Percentiles rank a stretch among this genome's conserved stretches.
phyloP scores from a whole-genome alignment of 2,888 invertebrate genomes.

The Octonoba sinensis region DNA sequence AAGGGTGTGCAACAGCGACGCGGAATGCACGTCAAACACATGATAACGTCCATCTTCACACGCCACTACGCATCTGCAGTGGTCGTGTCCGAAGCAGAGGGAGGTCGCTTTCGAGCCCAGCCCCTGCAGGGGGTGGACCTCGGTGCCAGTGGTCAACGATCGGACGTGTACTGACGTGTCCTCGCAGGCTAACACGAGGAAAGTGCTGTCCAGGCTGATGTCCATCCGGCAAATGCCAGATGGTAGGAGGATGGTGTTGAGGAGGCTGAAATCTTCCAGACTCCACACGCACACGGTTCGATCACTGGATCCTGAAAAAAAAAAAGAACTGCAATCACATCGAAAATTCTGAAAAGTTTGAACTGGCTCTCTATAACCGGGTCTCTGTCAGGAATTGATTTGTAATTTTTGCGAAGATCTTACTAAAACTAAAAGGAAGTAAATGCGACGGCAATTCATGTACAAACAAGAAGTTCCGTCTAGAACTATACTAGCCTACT shows the following conservation, averaged over 20 bases:
- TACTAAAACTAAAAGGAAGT: no score
- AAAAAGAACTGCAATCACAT: not conserved
- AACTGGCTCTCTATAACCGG: no score
- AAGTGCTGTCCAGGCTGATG: conserved; percentile 89
- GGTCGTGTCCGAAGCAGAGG: conserved; percentile 84
- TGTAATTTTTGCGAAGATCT: no score
- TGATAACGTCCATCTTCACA: conserved; percentile 84
- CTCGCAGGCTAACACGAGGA: conserved; percentile 86
- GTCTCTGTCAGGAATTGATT: no score
- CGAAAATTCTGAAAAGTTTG: no score
- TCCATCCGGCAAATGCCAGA: conserved; percentile 83
- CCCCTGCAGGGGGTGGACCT: conserved; percentile 84
- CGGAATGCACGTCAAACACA: conserved; percentile 86
- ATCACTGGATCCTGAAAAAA: conserved; percentile 74
- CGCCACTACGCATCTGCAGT: conserved; percentile 84
- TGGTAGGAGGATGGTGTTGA: conserved; percentile 81
- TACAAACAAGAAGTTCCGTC: no score
- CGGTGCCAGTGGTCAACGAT: conserved; percentile 89
- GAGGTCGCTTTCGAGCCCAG: conserved; percentile 76
- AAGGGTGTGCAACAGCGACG: conserved; percentile 79
- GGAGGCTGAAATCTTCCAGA: conserved; percentile 82
- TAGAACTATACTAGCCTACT: no score
- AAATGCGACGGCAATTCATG: no score
- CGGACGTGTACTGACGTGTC: conserved; percentile 87
- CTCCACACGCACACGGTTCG: conserved; percentile 88